phyloP scores from a whole-genome alignment of 2,888 invertebrate species.

The Drosophila neotestacea region DNA sequence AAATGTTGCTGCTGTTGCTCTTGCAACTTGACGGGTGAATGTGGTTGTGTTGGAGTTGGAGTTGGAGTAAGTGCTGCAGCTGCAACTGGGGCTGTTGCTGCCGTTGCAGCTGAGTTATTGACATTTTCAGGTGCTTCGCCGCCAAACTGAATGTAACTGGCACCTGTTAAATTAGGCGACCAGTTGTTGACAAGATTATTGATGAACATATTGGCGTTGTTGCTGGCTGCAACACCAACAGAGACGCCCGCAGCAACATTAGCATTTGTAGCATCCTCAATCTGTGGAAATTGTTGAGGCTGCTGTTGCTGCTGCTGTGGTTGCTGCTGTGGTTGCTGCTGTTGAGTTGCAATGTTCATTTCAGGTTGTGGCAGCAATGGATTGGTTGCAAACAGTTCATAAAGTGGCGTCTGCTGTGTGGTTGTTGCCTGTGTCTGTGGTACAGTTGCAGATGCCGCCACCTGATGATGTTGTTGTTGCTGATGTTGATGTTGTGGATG shows the following conservation, averaged over 20 bases:
- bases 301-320: conserved; percentile 38
- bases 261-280: conserved; percentile 45
- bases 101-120: conserved; percentile 17
- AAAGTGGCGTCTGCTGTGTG: conserved; percentile 75
- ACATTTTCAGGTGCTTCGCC: conserved; percentile 50
- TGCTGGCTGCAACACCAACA: conserved; percentile 37
- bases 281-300: conserved; percentile 40
- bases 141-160: conserved; percentile 82
- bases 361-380: conserved; percentile 79
- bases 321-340: conserved; percentile 47
- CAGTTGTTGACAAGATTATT: conserved; percentile 84
- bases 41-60: conserved; percentile 13
- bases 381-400: conserved; percentile 84
- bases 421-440: conserved; percentile 25
- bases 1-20: conserved; percentile 30
- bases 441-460: conserved; percentile 63
- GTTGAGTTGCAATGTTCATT: conserved; percentile 43
- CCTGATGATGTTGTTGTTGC: conserved; percentile 6
- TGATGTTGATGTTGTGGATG: conserved; percentile 40
- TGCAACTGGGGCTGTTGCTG: conserved; percentile 18
- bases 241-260: conserved; percentile 23
- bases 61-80: conserved; percentile 17
- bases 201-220: conserved; percentile 82
- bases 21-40: conserved; percentile 37
- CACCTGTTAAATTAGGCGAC: conserved; percentile 84